phyloP scores from a whole-genome alignment of 2,113 vertebrate species.

The Rhineura floridana region DNA sequence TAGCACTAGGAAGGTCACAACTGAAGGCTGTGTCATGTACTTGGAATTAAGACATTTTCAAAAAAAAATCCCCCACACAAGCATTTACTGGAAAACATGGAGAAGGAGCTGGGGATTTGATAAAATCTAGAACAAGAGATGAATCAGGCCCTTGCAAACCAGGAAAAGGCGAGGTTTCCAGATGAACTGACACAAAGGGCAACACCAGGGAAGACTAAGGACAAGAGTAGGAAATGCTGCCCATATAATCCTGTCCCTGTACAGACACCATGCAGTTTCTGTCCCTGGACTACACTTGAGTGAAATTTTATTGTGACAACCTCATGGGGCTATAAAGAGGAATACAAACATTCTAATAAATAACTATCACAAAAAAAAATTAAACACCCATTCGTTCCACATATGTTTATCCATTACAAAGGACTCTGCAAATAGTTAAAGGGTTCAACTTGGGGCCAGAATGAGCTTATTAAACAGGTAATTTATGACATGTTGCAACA shows the following conservation, averaged over 20 bases:
- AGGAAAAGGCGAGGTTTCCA: no score
- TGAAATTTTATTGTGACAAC: no score
- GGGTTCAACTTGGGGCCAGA: neutral
- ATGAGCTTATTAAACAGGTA: neutral
- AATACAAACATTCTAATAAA: no score
- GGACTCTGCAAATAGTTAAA: neutral
- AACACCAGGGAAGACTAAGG: no score
- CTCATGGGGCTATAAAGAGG: no score
- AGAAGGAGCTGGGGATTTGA: neutral
- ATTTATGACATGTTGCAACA: neutral
- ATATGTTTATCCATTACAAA: no score
- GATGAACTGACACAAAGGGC: neutral
- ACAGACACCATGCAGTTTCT: no score
- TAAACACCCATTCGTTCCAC: no score
- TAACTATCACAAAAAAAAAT: no score
- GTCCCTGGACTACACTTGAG: no score
- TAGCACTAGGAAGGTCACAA: neutral
- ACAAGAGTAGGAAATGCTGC: no score
- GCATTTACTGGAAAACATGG: neutral
- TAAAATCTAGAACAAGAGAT: neutral
- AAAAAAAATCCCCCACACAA: neutral
- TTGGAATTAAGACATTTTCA: neutral
- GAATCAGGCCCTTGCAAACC: neutral
- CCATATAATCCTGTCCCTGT: no score
- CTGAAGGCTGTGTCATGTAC: neutral